A percentile compares a stretch with the other conserved stretches of the same genome.
phyloP scores from a whole-genome alignment of 2,888 invertebrate genomes.

The Drosophila setosimentum region DNA sequence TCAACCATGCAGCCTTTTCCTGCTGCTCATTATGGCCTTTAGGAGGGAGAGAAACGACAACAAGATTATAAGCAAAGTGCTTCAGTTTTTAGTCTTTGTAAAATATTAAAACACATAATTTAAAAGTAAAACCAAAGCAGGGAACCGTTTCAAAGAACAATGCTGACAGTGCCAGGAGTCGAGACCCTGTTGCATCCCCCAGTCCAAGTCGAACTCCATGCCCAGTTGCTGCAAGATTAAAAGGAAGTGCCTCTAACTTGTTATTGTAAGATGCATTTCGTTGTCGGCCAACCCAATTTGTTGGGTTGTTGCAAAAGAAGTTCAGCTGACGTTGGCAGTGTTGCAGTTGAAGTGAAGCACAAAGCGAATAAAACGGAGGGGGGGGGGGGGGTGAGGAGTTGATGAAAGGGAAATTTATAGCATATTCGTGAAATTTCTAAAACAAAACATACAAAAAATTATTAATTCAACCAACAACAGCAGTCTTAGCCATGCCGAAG shows the following conservation, averaged over 20 bases:
- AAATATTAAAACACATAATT: slow-evolving; percentile 79
- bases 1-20: background rate
- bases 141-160: slow-evolving; percentile 40
- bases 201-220: slow-evolving; percentile 4
- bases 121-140: slow-evolving; percentile 52
- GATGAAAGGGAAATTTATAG: background rate
- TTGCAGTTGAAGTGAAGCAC: slow-evolving; percentile 8
- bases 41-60: slow-evolving; percentile 15
- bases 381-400: too few species aligned
- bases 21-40: slow-evolving; percentile 59
- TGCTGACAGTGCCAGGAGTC: slow-evolving; percentile 43
- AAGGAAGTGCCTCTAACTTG: slow-evolving; percentile 57
- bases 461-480: slow-evolving; percentile 4
- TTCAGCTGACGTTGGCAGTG: slow-evolving; percentile 63
- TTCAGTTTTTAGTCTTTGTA: slow-evolving; percentile 75
- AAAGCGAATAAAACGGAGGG: background rate
- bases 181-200: slow-evolving; percentile 5
- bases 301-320: slow-evolving; percentile 73
- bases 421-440: background rate
- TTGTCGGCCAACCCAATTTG: slow-evolving; percentile 62
- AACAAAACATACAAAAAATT: slow-evolving; percentile 17
- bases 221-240: slow-evolving; percentile 57
- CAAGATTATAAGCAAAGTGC: slow-evolving; percentile 74
- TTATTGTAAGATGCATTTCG: background rate
- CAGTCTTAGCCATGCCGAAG: background rate